A percentile compares a stretch with the other conserved stretches of the same genome.
phyloP scores from a whole-genome alignment of 2,888 invertebrate genomes.

The Sthenelais limicola region DNA sequence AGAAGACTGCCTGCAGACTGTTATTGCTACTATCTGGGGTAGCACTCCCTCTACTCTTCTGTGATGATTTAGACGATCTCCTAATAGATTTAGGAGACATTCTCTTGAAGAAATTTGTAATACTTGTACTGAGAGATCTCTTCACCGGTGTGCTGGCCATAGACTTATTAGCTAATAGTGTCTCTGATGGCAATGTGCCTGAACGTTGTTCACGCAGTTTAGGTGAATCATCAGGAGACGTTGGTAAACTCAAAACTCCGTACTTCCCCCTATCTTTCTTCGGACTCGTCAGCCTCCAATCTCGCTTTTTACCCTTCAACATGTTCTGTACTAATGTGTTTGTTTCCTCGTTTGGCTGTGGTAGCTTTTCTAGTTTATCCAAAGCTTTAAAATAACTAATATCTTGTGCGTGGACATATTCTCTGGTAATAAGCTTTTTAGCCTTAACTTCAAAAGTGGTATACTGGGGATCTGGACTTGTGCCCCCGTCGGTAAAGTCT shows the following conservation, averaged over 20 bases:
- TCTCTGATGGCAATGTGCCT: slow-evolving; percentile 45
- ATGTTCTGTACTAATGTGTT: slow-evolving; percentile 28
- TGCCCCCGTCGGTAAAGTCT: slow-evolving; percentile 25
- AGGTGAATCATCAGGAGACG: slow-evolving; percentile 38
- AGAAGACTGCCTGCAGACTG: slow-evolving; percentile 37
- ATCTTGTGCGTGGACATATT: slow-evolving; percentile 60
- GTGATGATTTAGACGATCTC: slow-evolving; percentile 18
- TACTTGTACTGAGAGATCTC: slow-evolving; percentile 63
- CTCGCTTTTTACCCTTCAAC: slow-evolving; percentile 42
- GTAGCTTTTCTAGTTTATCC: slow-evolving; percentile 49
- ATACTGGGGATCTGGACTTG: slow-evolving; percentile 8
- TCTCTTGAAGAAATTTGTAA: slow-evolving; percentile 65
- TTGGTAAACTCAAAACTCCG: slow-evolving; percentile 42
- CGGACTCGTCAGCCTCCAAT: slow-evolving; percentile 43
- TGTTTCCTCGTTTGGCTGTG: slow-evolving; percentile 57
- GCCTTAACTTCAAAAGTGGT: slow-evolving; percentile 29
- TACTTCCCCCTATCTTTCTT: slow-evolving; percentile 37
- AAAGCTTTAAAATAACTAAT: slow-evolving; percentile 61
- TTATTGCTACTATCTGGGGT: slow-evolving; percentile 37
- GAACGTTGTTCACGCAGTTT: slow-evolving; percentile 28
- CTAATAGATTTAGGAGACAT: slow-evolving; percentile 48
- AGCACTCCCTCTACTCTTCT: slow-evolving; percentile 14
- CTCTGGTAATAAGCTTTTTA: slow-evolving; percentile 51
- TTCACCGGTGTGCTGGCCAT: slow-evolving; percentile 59
- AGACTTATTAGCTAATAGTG: slow-evolving; percentile 48